phyloP scores from a whole-genome alignment of 2,797 vertebrate species.

The Malacoraja senta region DNA sequence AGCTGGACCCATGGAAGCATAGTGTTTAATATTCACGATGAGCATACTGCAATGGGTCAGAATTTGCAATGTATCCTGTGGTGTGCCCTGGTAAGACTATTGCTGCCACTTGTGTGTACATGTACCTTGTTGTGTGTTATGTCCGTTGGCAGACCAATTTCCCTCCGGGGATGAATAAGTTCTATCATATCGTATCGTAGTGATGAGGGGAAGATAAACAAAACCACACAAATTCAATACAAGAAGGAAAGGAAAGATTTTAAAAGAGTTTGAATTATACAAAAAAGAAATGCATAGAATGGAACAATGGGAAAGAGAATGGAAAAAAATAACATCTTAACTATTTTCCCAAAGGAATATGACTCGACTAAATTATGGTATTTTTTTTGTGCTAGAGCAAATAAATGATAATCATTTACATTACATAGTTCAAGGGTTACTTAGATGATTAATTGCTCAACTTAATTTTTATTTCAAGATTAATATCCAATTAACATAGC shows the following conservation, averaged over 20 bases:
- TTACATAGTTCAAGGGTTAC: background rate
- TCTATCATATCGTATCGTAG: no score
- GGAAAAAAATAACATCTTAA: background rate
- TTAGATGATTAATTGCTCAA: background rate
- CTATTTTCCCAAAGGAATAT: background rate
- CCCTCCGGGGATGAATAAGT: no score
- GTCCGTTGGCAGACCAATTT: no score
- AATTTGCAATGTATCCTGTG: background rate
- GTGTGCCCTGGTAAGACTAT: background rate
- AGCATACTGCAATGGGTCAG: background rate
- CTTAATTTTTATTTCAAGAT: background rate
- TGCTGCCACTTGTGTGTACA: background rate
- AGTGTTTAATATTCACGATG: conserved; percentile 5
- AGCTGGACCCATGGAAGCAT: background rate
- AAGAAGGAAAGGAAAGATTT: no score
- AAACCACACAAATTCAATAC: no score
- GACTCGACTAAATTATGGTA: background rate
- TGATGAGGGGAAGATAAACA: no score
- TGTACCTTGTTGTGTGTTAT: no score
- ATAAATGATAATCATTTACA: background rate
- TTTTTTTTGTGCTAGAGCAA: background rate
- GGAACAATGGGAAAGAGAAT: background rate
- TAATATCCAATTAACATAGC: background rate
- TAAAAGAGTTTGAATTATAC: no score
- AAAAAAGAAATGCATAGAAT: background rate